Evolutionary conservation across 1,140 invertebrate species (phyloP), one percentile per base, ranked within the genome.

Genomic region (Laodelphax striatellus): DNA sequence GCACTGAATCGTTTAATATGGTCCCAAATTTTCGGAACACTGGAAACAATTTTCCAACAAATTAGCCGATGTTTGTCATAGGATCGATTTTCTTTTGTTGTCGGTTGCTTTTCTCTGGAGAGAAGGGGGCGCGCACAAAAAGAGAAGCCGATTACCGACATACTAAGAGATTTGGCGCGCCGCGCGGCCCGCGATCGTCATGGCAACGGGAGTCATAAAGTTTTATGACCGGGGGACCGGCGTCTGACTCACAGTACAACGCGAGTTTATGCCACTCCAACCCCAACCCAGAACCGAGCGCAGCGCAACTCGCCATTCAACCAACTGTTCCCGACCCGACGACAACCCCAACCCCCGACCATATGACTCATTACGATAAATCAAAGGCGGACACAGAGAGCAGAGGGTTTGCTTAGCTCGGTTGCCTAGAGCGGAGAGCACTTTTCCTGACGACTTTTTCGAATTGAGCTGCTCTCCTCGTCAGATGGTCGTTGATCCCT

Each of bases 311-410:
- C 34, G 34, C 34, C 34, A 38, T 38, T 38, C 34, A 38, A 38
- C 34, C 34, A 38, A 38, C 34, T 38, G 34, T 13, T 38, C 34
- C 11, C 34, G 34, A 10, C 2, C 24, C 9, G 43, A 10, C 46
- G 46, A 17, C 21, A 50, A 17, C 46, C 46, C 46, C 46, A 50
- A 38, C 34, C 34, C 34, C n/a, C n/a, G n/a, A 38, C 3, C 34
- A 38, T 38, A 50, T 50, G 46, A 50, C 46, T 50, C 46, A 50
- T 50, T 50, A 50, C 46, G 46, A 50, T 50, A 50, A 50, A 50
- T 50, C 46, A 50, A 50, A 50, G 46, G 46, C 46, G 9, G 34
- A 38, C 34, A 13, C 11, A 38, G 34, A 31, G 28, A 31, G 28
- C 9, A 31, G 4, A 38, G 34, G 34, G 34, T 13, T 38, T 38